A percentile compares a stretch with the other conserved stretches of the same genome.
Evolutionary conservation across 2,797 vertebrate genomes (phyloP).

Genomic region (Acanthurus leucopareius): DNA sequence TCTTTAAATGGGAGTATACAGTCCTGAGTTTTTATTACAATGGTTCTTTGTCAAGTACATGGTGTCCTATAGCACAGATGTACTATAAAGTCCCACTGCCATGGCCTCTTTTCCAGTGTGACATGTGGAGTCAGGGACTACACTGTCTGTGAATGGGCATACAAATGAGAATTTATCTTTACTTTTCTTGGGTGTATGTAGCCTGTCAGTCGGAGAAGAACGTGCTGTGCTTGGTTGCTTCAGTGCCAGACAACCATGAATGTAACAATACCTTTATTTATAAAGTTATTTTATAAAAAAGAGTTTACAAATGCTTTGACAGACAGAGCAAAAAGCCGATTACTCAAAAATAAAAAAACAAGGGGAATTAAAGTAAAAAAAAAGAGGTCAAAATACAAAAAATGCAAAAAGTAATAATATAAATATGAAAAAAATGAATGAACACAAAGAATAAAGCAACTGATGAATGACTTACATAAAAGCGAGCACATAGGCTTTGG

Average conservation of each 20-base stretch:
- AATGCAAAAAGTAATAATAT: too few relatives aligned
- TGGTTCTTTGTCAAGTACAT: constrained; percentile 58
- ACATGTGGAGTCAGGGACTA: constrained; percentile 7
- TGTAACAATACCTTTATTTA: neutral
- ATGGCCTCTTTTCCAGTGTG: constrained; percentile 31
- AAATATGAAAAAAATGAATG: too few relatives aligned
- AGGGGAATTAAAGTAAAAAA: too few relatives aligned
- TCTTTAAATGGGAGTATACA: constrained; percentile 49
- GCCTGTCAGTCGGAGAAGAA: neutral
- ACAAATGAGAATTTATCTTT: neutral
- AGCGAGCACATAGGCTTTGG: too few relatives aligned
- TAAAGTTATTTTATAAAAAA: too few relatives aligned
- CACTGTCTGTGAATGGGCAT: neutral
- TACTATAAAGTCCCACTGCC: constrained; percentile 41
- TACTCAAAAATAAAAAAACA: too few relatives aligned
- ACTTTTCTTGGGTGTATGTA: neutral
- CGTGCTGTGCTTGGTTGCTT: neutral
- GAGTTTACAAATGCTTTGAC: too few relatives aligned
- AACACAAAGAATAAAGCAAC: too few relatives aligned
- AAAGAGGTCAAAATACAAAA: too few relatives aligned
- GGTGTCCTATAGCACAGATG: constrained; percentile 58
- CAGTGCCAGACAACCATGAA: neutral
- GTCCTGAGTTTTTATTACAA: constrained; percentile 54
- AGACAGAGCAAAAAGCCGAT: too few relatives aligned
- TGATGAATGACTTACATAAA: too few relatives aligned